These are phyloP conservation scores for Oscheius sp. DNA, from an alignment of 2,888 invertebrate species.

Conservation along the genomic window DNA sequence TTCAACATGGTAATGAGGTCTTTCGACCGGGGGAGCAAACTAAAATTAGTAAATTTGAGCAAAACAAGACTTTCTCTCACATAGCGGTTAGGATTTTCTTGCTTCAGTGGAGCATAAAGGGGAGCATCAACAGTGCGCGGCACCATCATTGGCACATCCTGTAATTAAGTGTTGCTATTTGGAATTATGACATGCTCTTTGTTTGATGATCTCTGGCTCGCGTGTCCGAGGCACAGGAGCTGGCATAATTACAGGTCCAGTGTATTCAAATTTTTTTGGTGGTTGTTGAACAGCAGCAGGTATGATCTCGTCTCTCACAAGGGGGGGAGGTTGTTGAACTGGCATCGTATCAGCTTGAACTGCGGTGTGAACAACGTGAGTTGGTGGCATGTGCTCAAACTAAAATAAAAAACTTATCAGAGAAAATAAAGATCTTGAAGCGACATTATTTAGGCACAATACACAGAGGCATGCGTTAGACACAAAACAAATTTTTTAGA, in stretches of 20 bases:
- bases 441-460: neutral
- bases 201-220: slow-evolving; percentile 24
- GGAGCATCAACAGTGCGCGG: slow-evolving; percentile 28
- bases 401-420: slow-evolving; percentile 7
- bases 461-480: too few relatives aligned
- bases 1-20: slow-evolving; percentile 30
- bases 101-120: slow-evolving; percentile 23
- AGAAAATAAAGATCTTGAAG: too few relatives aligned
- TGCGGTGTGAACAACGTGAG: neutral
- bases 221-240: slow-evolving; percentile 22
- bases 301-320: neutral
- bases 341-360: slow-evolving; percentile 4
- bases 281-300: neutral
- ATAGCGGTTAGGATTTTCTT: neutral
- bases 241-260: slow-evolving; percentile 22
- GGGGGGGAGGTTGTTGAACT: neutral
- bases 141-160: slow-evolving; percentile 23
- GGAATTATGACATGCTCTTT: slow-evolving; percentile 1
- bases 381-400: neutral
- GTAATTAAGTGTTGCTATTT: neutral
- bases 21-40: slow-evolving; percentile 8
- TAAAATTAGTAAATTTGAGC: slow-evolving; percentile 2
- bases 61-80: neutral
- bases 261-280: slow-evolving; percentile 20
- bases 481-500: too few relatives aligned